Percentiles rank a stretch among this genome's conserved stretches.
Conservation (phyloP, 2,888 invertebrate genomes). For the Tuta absoluta region DNA sequence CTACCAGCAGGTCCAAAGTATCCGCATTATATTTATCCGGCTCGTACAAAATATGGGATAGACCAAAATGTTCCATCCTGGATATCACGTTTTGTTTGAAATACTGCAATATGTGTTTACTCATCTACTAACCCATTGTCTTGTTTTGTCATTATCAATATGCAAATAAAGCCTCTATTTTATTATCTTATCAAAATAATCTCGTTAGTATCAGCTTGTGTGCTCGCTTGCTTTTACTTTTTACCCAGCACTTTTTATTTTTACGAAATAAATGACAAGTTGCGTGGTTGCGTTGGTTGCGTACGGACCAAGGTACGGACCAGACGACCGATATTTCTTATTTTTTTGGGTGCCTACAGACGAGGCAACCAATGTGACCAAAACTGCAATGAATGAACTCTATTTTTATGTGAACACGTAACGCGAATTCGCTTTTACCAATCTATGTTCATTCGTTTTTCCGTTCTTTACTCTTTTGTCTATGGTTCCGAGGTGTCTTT, state of each 20-base stretch:
- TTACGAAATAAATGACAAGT: neutral
- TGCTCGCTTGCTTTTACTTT: neutral
- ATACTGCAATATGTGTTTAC: conserved; percentile 43
- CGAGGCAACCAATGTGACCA: neutral
- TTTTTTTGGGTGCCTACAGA: too few species aligned
- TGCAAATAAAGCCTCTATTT: conserved; percentile 51
- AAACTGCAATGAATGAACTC: neutral
- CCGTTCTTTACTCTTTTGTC: neutral
- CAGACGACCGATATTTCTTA: too few species aligned
- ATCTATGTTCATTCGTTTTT: conserved; percentile 9
- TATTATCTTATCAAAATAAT: conserved; percentile 56
- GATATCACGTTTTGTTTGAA: conserved; percentile 32
- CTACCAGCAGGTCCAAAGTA: conserved; percentile 92
- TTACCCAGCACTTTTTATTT: neutral
- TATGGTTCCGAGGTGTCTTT: neutral
- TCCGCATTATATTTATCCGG: conserved; percentile 93
- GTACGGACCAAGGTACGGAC: neutral
- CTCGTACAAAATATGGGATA: conserved; percentile 85
- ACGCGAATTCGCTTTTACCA: neutral
- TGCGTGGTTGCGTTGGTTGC: neutral
- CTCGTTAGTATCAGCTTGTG: neutral
- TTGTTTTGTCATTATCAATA: conserved; percentile 65
- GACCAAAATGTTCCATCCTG: conserved; percentile 74
- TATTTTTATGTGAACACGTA: neutral
- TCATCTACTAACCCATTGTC: conserved; percentile 62